Conservation (phyloP, 2,888 invertebrate species). For the Chrysopilus asiliformis region DNA sequence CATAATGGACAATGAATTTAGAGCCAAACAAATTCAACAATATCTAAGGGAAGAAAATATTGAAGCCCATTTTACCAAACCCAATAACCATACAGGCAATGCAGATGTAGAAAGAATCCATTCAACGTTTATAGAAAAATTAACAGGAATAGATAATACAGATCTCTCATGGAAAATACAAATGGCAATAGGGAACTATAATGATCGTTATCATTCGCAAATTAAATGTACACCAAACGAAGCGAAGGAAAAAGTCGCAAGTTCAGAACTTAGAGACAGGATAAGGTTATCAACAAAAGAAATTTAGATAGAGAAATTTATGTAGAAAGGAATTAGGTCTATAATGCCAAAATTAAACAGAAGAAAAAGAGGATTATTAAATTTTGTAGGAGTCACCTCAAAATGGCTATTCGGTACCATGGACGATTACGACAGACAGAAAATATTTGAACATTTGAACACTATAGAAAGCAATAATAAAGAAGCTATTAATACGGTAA, state of each 20-base stretch:
- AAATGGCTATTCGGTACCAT: too few species aligned
- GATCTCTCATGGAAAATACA: constrained; percentile 11
- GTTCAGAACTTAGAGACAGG: too few species aligned
- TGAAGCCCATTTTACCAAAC: constrained; percentile 9
- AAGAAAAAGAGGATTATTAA: constrained; percentile 12
- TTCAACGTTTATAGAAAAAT: constrained; percentile 13
- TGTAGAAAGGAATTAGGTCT: constrained; percentile 10
- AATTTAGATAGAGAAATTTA: too few species aligned
- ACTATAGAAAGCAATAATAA: constrained; percentile 11
- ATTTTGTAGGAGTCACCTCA: constrained; percentile 9
- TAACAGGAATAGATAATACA: constrained; percentile 8
- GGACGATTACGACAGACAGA: too few species aligned
- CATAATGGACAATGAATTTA: constrained; percentile 12
- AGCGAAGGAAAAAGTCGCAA: constrained; percentile 12
- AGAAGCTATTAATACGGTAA: constrained; percentile 11
- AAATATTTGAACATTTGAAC: too few species aligned
- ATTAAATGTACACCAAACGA: constrained; percentile 11
- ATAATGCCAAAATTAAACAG: constrained; percentile 7
- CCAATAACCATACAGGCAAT: too few species aligned
- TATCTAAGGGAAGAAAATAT: constrained; percentile 7
- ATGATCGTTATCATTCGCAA: constrained; percentile 13
- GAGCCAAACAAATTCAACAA: constrained; percentile 8
- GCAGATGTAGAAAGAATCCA: constrained; percentile 10
- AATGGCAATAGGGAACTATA: constrained; percentile 12
- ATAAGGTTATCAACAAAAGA: too few species aligned